Base-by-base conservation (phyloP, 2,797 vertebrate genomes). In the Xiphorhynchus erythropygius region DNA sequence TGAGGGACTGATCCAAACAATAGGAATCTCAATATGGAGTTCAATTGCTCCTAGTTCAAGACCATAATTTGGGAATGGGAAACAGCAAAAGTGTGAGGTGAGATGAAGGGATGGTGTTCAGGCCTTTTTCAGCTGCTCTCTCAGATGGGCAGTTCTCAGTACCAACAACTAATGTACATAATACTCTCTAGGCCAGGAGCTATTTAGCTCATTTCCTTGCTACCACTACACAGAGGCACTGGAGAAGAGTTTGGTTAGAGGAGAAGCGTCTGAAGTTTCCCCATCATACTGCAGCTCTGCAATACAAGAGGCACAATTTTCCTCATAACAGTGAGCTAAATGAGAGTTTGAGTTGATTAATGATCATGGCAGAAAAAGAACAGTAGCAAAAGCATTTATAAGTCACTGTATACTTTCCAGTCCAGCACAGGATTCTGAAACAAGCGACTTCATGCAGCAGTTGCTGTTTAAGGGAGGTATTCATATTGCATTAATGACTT, bases 261-360 rank as follows among this genome's bases (percentile, higher is more conserved):
- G 25, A 91, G 87, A 81, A 86, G 33, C 6, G 18, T 30, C 37
- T 80, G 42, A 95, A 83, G 30, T 32, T 70, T 92, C 27, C 62
- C 59, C 59, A 89, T 83, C 64, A 67, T 30, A 13, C 25, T 28
- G 49, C 25, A 92, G 39, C 68, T 71, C 13, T 21, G 15, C 39
- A 76, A 28, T 65, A 80, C 53, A 84, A 71, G 41, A 75, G 47
- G 24, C 24, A 52, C 1, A 0, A 47, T 83, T 77, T 60, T 80
- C 75, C 70, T 89, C 3, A 0, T 56, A 88, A 59, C 42, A 44
- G 46, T 53, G 81, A 81, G 35, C 73, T 92, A 87, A 94, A 90
- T 15, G 27, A 81, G 89, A 74, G 64, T 79, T 85, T 78, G n/a
- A 83, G 62, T 8, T 79, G 87, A 93, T 82, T 88, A 90, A 93